phyloP scores from a whole-genome alignment of 23 tunicate genomes.

The Trididemnum nubilum region DNA sequence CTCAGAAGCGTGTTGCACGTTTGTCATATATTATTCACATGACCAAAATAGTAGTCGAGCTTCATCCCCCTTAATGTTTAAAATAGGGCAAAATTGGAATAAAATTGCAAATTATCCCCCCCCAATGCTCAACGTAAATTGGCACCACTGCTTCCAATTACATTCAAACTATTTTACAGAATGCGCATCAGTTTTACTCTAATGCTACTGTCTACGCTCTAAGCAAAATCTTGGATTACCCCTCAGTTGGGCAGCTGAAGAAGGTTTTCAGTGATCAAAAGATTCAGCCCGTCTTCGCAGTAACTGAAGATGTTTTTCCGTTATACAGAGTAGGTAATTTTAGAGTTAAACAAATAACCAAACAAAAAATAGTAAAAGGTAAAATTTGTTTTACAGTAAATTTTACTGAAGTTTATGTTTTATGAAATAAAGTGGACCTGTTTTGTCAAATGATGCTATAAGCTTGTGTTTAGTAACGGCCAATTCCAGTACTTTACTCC shows the following conservation, averaged over 20 bases:
- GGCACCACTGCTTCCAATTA: too few relatives aligned
- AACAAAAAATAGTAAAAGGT: background rate
- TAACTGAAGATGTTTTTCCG: constrained; percentile 57
- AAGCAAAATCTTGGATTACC: constrained; percentile 85
- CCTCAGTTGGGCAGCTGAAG: constrained; percentile 88
- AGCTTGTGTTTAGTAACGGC: too few relatives aligned
- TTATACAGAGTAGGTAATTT: constrained; percentile 57
- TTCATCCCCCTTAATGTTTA: too few relatives aligned
- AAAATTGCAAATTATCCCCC: too few relatives aligned
- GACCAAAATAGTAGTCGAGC: too few relatives aligned
- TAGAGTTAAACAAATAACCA: background rate
- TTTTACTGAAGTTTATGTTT: background rate
- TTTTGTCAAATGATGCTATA: too few relatives aligned
- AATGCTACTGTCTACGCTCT: constrained; percentile 60
- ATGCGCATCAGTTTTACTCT: constrained; percentile 28
- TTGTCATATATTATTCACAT: too few relatives aligned
- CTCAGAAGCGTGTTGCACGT: too few relatives aligned
- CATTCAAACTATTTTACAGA: constrained; percentile 37
- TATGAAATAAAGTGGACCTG: too few relatives aligned
- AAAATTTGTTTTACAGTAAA: background rate
- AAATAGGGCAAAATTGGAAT: too few relatives aligned
- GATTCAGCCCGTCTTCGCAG: constrained; percentile 80
- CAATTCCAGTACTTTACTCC: too few relatives aligned
- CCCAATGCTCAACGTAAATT: too few relatives aligned
- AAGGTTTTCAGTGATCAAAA: constrained; percentile 64